Evolutionary conservation across 2,113 vertebrate genomes (phyloP).

Genomic region (Microcebus ravelobensis): DNA sequence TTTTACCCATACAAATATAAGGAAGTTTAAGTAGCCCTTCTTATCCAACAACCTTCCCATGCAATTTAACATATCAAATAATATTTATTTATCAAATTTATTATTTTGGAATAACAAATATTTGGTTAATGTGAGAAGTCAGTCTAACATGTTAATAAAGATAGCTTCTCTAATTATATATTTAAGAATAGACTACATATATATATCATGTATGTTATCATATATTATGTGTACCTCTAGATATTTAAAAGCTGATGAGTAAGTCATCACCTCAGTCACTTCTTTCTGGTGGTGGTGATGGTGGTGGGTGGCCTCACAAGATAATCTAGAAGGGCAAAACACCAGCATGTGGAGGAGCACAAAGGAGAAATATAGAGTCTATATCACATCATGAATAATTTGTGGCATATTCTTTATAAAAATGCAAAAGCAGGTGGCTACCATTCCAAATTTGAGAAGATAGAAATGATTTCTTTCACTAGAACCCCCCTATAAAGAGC

Average conservation of each 20-base stretch:
- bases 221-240: neutral
- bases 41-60: neutral
- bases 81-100: too few relatives aligned
- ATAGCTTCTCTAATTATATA: neutral
- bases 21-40: neutral
- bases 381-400: neutral
- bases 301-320: neutral
- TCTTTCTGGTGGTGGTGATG: neutral
- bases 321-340: neutral
- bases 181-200: neutral
- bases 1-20: neutral
- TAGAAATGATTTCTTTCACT: neutral
- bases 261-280: neutral
- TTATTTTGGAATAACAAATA: neutral
- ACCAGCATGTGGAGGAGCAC: neutral
- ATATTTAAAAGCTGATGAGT: neutral
- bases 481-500: neutral
- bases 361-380: neutral
- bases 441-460: neutral
- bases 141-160: neutral
- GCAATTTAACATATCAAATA: neutral
- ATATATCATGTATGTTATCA: neutral
- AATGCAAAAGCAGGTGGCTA: neutral
- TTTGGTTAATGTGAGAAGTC: neutral
- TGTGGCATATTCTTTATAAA: neutral